Conservation (phyloP, 2,888 invertebrate genomes). For the Aphidoletes aphidimyza region DNA sequence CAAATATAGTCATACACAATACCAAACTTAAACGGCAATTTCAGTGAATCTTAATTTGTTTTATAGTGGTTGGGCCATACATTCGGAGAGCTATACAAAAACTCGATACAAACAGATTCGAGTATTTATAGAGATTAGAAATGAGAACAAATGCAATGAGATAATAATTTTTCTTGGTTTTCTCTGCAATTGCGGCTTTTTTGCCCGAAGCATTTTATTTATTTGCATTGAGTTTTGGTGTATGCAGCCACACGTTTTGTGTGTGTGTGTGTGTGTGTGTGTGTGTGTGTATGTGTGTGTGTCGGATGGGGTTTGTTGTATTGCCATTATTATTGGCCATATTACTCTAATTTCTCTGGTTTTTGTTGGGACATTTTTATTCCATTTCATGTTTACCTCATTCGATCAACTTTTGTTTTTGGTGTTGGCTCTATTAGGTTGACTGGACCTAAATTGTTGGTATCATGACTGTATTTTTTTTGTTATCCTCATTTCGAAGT, state of each 20-base stretch:
- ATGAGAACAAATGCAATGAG: constrained; percentile 3
- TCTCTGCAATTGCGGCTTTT: constrained; percentile 46
- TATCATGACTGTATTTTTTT: neutral
- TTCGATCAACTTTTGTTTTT: neutral
- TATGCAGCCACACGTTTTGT: neutral
- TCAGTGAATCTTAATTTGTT: constrained; percentile 47
- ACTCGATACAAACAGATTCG: constrained; percentile 7
- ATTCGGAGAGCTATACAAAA: neutral
- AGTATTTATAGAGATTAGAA: constrained; percentile 28
- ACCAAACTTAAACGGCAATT: neutral
- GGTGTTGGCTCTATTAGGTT: neutral
- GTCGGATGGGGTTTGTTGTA: too few species aligned
- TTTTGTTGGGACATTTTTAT: too few species aligned
- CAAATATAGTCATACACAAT: neutral
- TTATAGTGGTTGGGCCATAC: neutral
- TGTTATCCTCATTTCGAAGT: neutral
- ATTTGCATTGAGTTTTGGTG: neutral
- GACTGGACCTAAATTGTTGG: neutral
- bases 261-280: neutral
- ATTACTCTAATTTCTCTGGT: neutral
- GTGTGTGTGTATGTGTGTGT: too few species aligned
- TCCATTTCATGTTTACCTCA: too few species aligned
- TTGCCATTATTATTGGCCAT: neutral
- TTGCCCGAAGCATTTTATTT: constrained; percentile 32
- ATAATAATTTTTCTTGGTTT: constrained; percentile 44